Percentiles rank a stretch among this genome's conserved stretches.
Conservation (phyloP, 53 echinoderm and acorn worm genomes). For the Actinopyga echinites region DNA sequence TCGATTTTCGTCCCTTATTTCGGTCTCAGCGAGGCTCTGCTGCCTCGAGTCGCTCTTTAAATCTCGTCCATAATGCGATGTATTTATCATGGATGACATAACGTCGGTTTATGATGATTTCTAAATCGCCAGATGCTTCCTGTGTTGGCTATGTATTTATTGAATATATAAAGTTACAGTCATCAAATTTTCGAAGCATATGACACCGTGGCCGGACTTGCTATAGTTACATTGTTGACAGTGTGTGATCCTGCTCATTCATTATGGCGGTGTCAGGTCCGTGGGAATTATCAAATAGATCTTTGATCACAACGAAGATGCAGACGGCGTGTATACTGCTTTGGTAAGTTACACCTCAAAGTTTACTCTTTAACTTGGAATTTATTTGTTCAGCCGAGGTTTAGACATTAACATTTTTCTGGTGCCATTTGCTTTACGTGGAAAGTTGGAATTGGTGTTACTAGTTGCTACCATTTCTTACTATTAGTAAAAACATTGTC, state of each 20-base stretch:
- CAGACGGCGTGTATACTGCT: neutral
- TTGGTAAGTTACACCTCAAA: neutral
- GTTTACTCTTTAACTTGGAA: neutral
- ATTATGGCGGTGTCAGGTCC: neutral
- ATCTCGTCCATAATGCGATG: neutral
- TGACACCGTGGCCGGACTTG: neutral
- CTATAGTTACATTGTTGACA: neutral
- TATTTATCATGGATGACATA: slow-evolving; percentile 21
- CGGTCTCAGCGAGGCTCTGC: neutral
- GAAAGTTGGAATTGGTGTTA: no score
- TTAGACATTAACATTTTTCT: no score
- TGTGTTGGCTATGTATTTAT: slow-evolving; percentile 18
- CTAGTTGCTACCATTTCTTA: no score
- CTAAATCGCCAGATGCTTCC: slow-evolving; percentile 5
- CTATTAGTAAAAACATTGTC: no score
- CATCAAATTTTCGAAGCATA: neutral
- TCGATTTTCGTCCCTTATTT: neutral
- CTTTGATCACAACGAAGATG: neutral
- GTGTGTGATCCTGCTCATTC: neutral
- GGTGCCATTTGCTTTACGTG: no score
- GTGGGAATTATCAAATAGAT: slow-evolving; percentile 2
- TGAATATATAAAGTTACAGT: neutral
- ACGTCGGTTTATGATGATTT: neutral
- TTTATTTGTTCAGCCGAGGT: neutral
- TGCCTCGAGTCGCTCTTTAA: neutral